phyloP scores from a whole-genome alignment of 2,888 invertebrate genomes.

The Phyto melanocephala region DNA sequence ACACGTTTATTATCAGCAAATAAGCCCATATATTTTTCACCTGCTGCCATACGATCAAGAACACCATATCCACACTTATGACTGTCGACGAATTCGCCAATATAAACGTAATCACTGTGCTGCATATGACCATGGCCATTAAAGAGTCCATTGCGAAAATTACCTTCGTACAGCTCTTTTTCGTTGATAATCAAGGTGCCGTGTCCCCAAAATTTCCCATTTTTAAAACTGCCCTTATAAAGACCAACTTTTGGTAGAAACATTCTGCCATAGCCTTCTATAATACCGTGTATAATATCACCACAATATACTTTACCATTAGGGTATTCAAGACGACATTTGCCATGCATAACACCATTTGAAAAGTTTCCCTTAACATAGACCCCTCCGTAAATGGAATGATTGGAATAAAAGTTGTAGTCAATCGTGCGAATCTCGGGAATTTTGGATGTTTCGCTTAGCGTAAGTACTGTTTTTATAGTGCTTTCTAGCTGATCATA shows the following conservation, averaged over 20 bases:
- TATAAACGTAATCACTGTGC: constrained; percentile 90
- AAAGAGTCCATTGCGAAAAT: constrained; percentile 89
- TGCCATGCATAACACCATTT: constrained; percentile 90
- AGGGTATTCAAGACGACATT: constrained; percentile 89
- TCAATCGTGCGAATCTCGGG: constrained; percentile 86
- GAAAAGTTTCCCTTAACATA: constrained; percentile 89
- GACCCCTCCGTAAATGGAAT: constrained; percentile 86
- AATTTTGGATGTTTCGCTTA: constrained; percentile 80
- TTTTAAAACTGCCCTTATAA: constrained; percentile 85
- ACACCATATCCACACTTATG: constrained; percentile 92
- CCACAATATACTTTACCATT: constrained; percentile 91
- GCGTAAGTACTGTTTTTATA: constrained; percentile 84
- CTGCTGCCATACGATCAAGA: constrained; percentile 90
- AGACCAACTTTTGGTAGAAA: constrained; percentile 80
- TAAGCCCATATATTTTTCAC: constrained; percentile 93
- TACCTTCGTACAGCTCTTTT: constrained; percentile 91
- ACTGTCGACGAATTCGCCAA: constrained; percentile 92
- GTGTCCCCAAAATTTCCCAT: constrained; percentile 90
- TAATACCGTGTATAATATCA: constrained; percentile 83
- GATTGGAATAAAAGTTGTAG: constrained; percentile 85
- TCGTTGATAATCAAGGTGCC: constrained; percentile 84
- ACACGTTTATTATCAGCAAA: constrained; percentile 92
- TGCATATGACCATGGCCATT: constrained; percentile 92
- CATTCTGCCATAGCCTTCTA: constrained; percentile 78
- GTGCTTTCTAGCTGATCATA: constrained; percentile 86